phyloP scores from a whole-genome alignment of 2,113 vertebrate species.

The Chrysemys picta region DNA sequence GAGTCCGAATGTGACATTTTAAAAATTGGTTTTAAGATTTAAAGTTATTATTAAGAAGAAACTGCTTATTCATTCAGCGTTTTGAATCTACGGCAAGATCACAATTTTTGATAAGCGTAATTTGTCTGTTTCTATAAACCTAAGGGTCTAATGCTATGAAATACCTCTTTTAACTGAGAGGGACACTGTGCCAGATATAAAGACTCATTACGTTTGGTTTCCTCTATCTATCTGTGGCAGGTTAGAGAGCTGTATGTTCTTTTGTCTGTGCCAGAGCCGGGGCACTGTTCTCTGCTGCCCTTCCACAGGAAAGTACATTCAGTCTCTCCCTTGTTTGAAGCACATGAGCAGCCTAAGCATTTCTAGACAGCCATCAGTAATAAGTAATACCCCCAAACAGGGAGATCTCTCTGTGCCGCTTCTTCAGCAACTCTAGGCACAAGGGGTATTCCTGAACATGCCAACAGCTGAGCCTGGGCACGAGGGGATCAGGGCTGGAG shows the following conservation, averaged over 20 bases:
- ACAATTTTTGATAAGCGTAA: too few species aligned
- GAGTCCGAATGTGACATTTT: too few species aligned
- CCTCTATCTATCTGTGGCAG: background rate
- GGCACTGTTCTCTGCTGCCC: background rate
- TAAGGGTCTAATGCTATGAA: background rate
- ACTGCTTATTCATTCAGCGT: too few species aligned
- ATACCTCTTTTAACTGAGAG: background rate
- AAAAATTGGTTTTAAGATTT: too few species aligned
- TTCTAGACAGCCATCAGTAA: background rate
- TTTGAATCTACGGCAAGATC: too few species aligned
- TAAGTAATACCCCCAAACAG: background rate
- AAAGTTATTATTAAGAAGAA: too few species aligned
- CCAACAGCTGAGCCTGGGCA: fast-evolving
- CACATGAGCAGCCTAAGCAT: background rate
- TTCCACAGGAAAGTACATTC: background rate
- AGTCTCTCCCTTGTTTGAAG: background rate
- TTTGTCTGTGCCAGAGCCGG: background rate
- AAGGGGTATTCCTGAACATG: fast-evolving
- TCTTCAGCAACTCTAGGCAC: background rate
- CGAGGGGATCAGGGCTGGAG: background rate
- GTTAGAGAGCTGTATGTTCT: background rate
- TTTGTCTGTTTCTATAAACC: background rate
- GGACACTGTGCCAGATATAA: background rate
- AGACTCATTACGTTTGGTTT: background rate
- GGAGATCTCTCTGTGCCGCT: background rate